These are phyloP conservation scores for Battus philenor DNA, from an alignment of 1,140 invertebrate species.

Conservation along the genomic window DNA sequence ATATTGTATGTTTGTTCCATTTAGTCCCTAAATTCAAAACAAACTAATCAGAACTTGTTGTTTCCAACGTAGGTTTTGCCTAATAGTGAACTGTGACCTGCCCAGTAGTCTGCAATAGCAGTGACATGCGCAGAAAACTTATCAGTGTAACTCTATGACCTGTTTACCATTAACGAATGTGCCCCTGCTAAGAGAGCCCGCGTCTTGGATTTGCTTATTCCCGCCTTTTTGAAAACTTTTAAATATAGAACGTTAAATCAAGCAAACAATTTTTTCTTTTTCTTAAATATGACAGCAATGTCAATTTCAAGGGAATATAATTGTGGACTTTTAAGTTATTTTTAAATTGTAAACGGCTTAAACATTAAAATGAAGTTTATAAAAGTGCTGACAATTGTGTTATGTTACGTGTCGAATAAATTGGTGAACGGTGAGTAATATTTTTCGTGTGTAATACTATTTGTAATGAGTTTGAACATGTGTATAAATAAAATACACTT, in stretches of 20 bases:
- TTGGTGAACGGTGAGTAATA: constrained; percentile 11
- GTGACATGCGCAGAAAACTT: constrained; percentile 43
- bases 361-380: constrained; percentile 12
- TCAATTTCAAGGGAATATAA: background rate
- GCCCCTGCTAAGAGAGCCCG: constrained; percentile 22
- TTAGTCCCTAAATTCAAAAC: constrained; percentile 2
- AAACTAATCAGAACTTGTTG: background rate
- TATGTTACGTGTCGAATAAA: constrained; percentile 8
- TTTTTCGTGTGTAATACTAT: background rate
- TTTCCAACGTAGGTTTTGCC: constrained; percentile 18
- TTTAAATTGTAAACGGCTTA: background rate
- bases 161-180: constrained; percentile 27
- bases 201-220: constrained; percentile 1
- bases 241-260: too few relatives aligned
- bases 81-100: constrained; percentile 21
- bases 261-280: too few relatives aligned
- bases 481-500: constrained; percentile 8
- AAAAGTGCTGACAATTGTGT: background rate
- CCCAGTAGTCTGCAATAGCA: constrained; percentile 9
- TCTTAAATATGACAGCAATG: constrained; percentile 8
- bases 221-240: constrained; percentile 13
- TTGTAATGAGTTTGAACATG: constrained; percentile 4
- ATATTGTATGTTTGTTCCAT: too few relatives aligned
- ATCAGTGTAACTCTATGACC: constrained; percentile 28
- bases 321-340: background rate